phyloP scores from a whole-genome alignment of 2,888 invertebrate genomes.

The Xestoiulus laeticollis region DNA sequence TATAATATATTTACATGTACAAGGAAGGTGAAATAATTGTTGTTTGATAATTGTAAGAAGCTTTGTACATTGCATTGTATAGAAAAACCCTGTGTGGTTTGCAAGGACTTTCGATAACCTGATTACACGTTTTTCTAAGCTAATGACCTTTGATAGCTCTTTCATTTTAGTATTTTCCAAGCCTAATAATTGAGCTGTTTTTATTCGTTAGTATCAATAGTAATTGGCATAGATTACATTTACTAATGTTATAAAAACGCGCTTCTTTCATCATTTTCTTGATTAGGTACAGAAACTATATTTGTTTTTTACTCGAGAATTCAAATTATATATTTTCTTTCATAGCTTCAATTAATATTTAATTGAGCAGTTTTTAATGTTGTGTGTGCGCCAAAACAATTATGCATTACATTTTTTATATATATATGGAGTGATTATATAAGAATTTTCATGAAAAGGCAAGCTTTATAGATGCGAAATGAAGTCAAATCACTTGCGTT shows the following conservation, averaged over 20 bases:
- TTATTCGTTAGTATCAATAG: background rate
- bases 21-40: background rate
- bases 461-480: background rate
- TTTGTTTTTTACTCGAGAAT: background rate
- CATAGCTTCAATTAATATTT: background rate
- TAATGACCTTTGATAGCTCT: conserved; percentile 24
- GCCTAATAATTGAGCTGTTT: background rate
- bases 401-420: background rate
- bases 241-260: background rate
- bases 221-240: conserved; percentile 14
- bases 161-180: background rate
- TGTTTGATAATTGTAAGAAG: background rate
- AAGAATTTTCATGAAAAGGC: background rate
- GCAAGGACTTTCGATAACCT: conserved; percentile 23
- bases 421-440: background rate
- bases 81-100: background rate
- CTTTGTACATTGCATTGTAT: background rate
- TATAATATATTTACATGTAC: background rate
- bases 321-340: background rate
- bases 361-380: background rate
- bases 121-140: background rate
- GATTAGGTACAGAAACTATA: background rate
- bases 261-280: background rate
- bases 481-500: background rate
- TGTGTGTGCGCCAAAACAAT: background rate